These are phyloP conservation scores for Dendropsophus ebraccatus DNA, from an alignment of 2,113 vertebrate species.

Conservation along the genomic window DNA sequence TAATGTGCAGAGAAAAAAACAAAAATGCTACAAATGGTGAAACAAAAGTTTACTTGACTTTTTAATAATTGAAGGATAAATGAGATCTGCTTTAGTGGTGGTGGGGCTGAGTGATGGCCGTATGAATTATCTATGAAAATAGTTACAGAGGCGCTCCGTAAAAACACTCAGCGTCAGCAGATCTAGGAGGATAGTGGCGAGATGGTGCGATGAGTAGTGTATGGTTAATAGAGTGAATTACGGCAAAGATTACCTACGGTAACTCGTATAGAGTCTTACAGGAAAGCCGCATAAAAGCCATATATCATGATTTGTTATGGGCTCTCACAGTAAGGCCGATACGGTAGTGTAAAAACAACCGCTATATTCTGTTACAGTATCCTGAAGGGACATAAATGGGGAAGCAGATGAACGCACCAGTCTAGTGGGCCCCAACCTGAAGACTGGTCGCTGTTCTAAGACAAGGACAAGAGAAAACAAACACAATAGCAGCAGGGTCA, in stretches of 20 bases:
- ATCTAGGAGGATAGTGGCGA: not conserved
- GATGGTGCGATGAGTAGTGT: not conserved
- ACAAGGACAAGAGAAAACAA: too few species aligned
- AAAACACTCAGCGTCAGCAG: constrained; percentile 4
- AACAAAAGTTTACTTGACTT: constrained; percentile 34
- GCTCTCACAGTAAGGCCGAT: not conserved
- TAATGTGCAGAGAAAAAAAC: constrained; percentile 23
- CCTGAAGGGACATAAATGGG: not conserved
- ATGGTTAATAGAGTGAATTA: not conserved
- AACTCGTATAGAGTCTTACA: not conserved
- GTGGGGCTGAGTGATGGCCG: not conserved
- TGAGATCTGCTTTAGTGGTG: constrained; percentile 1
- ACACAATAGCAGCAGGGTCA: too few species aligned
- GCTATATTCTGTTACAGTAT: not conserved
- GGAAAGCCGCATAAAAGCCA: not conserved
- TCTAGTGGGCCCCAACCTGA: too few species aligned
- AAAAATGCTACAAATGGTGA: constrained; percentile 36
- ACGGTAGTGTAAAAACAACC: not conserved
- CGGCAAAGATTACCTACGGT: not conserved
- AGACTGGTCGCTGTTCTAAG: too few species aligned
- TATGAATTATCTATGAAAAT: constrained; percentile 42
- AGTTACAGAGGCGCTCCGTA: not conserved
- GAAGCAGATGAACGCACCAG: not conserved
- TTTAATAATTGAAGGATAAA: constrained; percentile 35
- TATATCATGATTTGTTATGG: not conserved